Evolutionary conservation across 2,888 invertebrate genomes (phyloP).

Genomic region (Noctua fimbriata): DNA sequence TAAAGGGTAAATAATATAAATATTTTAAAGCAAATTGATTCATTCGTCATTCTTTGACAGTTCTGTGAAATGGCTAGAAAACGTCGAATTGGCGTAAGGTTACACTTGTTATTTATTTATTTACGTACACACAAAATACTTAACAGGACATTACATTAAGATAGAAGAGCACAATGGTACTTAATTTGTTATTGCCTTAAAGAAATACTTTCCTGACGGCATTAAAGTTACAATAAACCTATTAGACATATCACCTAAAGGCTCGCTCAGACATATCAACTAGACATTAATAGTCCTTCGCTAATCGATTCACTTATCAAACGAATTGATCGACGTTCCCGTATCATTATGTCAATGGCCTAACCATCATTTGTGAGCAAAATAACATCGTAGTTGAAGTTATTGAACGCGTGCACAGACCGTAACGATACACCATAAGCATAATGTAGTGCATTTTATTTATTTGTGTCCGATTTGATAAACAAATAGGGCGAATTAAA

Average conservation of each 20-base stretch:
- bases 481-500: background rate
- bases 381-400: constrained; percentile 13
- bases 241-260: background rate
- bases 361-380: constrained; percentile 3
- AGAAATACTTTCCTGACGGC: background rate
- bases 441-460: background rate
- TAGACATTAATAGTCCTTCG: background rate
- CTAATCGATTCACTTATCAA: background rate
- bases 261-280: background rate
- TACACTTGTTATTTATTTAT: background rate
- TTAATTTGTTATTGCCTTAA: too few relatives aligned
- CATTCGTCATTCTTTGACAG: background rate
- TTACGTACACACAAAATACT: too few relatives aligned
- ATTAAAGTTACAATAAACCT: background rate
- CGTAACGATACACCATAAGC: background rate
- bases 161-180: too few relatives aligned
- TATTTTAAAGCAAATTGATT: too few relatives aligned
- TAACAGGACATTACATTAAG: too few relatives aligned
- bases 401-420: constrained; percentile 2
- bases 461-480: background rate
- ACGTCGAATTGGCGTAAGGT: background rate
- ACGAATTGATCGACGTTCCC: constrained; percentile 6
- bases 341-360: constrained; percentile 14
- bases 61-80: background rate
- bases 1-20: too few relatives aligned